phyloP scores from a whole-genome alignment of 2,888 invertebrate species.

The Drosophila merina region DNA sequence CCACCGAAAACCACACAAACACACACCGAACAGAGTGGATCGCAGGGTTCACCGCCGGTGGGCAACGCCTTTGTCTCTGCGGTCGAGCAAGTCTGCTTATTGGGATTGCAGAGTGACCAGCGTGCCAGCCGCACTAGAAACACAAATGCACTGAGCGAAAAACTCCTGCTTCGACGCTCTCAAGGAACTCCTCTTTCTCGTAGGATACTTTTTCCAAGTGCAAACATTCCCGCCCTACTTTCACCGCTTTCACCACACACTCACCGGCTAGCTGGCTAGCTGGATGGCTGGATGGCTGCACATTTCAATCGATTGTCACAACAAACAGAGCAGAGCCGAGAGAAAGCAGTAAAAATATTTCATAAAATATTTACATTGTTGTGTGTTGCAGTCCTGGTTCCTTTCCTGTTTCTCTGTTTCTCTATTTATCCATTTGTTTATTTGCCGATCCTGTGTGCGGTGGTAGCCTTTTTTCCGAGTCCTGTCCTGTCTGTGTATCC shows the following conservation, averaged over 20 bases:
- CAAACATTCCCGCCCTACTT: too few relatives aligned
- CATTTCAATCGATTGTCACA: conserved; percentile 52
- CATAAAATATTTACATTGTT: conserved; percentile 48
- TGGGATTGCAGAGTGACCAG: conserved; percentile 27
- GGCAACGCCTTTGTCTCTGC: conserved; percentile 51
- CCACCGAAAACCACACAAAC: neutral
- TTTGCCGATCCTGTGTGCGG: conserved; percentile 6
- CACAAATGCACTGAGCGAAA: neutral
- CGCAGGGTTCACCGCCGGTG: conserved; percentile 30
- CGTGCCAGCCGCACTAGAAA: conserved; percentile 3
- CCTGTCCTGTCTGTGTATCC: neutral
- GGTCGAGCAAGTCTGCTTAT: conserved; percentile 42
- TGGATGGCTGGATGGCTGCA: conserved; percentile 12
- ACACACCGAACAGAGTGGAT: neutral
- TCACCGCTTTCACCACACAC: too few relatives aligned
- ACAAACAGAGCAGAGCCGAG: conserved; percentile 15
- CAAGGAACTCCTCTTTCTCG: neutral
- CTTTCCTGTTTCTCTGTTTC: neutral
- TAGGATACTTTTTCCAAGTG: neutral
- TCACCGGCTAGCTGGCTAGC: neutral
- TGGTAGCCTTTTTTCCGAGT: conserved; percentile 1
- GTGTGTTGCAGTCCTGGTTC: neutral
- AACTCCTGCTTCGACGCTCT: too few relatives aligned
- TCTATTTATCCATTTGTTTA: conserved; percentile 27
- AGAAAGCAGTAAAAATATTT: conserved; percentile 41